These are phyloP conservation scores for Cepaea nemoralis DNA, from an alignment of 1,140 invertebrate species.

Conservation along the genomic window DNA sequence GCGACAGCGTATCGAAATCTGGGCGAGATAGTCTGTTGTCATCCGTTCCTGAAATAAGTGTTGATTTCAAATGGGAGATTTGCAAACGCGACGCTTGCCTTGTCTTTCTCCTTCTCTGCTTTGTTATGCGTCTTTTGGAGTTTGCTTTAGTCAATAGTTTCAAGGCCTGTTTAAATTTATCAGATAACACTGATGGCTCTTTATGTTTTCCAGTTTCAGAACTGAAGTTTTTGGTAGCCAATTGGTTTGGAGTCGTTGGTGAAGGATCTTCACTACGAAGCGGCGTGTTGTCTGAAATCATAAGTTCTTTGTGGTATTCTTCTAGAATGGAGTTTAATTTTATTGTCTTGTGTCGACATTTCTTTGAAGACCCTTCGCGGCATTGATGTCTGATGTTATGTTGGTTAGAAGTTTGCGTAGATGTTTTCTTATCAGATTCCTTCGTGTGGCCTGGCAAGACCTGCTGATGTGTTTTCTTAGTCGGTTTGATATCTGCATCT, in stretches of 20 bases:
- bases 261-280: background rate
- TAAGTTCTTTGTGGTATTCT: background rate
- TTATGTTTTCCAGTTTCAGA: background rate
- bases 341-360: background rate
- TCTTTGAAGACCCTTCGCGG: background rate
- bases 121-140: background rate
- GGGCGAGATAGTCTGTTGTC: background rate
- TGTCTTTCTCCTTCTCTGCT: background rate
- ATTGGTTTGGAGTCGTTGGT: background rate
- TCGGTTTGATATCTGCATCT: too few species aligned
- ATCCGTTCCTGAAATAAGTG: too few species aligned
- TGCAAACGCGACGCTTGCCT: background rate
- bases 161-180: background rate
- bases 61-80: background rate
- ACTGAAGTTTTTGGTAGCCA: background rate
- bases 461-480: too few species aligned
- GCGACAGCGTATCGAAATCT: background rate
- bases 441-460: background rate
- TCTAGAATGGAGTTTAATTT: slow-evolving; percentile 7
- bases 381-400: background rate
- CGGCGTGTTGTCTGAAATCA: background rate
- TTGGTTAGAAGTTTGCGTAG: background rate
- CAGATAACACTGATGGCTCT: background rate
- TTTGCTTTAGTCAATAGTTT: background rate
- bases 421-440: background rate